These are phyloP conservation scores for Eucriotettix oculatus DNA, from an alignment of 2,888 invertebrate genomes.

Conservation along the genomic window DNA sequence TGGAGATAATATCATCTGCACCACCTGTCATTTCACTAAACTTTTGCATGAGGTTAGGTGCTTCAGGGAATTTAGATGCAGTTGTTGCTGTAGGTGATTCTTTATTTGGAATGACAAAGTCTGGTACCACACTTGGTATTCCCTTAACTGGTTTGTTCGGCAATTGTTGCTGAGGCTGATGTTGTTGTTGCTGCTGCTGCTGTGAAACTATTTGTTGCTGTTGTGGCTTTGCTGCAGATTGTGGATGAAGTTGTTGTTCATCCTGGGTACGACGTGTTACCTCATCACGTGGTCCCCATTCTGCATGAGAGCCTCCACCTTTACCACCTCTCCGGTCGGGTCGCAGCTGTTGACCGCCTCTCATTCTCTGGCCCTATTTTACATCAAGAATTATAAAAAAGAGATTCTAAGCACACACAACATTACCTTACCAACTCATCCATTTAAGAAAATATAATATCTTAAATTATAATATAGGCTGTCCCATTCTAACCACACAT, in stretches of 20 bases:
- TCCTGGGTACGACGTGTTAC: conserved; percentile 6
- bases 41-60: conserved; percentile 74
- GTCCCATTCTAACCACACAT: too few relatives aligned
- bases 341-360: conserved; percentile 39
- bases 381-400: neutral
- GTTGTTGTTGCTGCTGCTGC: conserved; percentile 20
- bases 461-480: too few relatives aligned
- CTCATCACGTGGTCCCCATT: neutral
- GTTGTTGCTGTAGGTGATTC: conserved; percentile 13
- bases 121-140: conserved; percentile 31
- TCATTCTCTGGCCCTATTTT: conserved; percentile 34
- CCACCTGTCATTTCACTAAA: conserved; percentile 62
- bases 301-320: conserved; percentile 21
- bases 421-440: too few relatives aligned
- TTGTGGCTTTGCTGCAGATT: conserved; percentile 19
- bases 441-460: too few relatives aligned
- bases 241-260: conserved; percentile 20
- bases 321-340: conserved; percentile 44
- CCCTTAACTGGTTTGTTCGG: conserved; percentile 26
- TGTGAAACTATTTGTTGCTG: conserved; percentile 15
- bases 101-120: conserved; percentile 17
- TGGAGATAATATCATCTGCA: conserved; percentile 61
- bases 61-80: conserved; percentile 14
- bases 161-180: conserved; percentile 4
- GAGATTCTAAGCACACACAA: too few relatives aligned